Conservation (phyloP, 2,797 vertebrate genomes). For the Takifugu rubripes region DNA sequence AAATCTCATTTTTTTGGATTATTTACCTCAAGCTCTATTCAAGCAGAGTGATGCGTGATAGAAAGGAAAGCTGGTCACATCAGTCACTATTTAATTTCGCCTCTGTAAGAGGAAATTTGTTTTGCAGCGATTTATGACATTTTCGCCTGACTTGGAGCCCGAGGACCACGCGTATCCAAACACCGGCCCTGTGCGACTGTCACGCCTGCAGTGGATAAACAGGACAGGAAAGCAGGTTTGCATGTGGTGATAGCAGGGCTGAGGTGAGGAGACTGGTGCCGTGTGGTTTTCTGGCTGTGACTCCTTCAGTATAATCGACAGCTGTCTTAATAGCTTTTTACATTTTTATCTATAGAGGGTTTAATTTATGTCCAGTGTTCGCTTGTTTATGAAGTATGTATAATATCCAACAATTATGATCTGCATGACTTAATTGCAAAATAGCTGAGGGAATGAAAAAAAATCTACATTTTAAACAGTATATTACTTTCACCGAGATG, state of each 20-base stretch:
- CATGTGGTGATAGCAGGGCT: slow-evolving; percentile 14
- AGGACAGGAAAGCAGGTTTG: slow-evolving; percentile 15
- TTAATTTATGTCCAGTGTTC: slow-evolving; percentile 76
- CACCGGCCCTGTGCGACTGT: slow-evolving; percentile 26
- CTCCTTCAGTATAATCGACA: slow-evolving; percentile 62
- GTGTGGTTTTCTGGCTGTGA: slow-evolving; percentile 44
- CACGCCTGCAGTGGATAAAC: slow-evolving; percentile 25
- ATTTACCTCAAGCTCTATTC: slow-evolving; percentile 11
- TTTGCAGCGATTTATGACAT: slow-evolving; percentile 15
- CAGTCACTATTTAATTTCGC: slow-evolving; percentile 20
- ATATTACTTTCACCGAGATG: slow-evolving; percentile 2
- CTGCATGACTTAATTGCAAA: slow-evolving; percentile 68
- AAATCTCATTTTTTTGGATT: slow-evolving; percentile 15
- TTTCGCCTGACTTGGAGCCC: slow-evolving; percentile 20
- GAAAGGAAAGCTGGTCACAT: slow-evolving; percentile 7
- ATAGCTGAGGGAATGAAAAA: slow-evolving; percentile 56
- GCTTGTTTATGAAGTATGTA: slow-evolving; percentile 76
- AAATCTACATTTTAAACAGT: neutral
- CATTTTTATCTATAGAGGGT: slow-evolving; percentile 75
- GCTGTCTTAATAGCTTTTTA: slow-evolving; percentile 76
- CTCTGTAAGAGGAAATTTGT: slow-evolving; percentile 15
- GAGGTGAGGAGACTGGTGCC: slow-evolving; percentile 22
- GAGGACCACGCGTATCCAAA: slow-evolving; percentile 21
- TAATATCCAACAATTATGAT: slow-evolving; percentile 71
- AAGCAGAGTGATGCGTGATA: slow-evolving; percentile 14